Evolutionary conservation across 2,888 invertebrate genomes (phyloP), one percentile per base, ranked within the genome.

Genomic region (Drepana falcataria): DNA sequence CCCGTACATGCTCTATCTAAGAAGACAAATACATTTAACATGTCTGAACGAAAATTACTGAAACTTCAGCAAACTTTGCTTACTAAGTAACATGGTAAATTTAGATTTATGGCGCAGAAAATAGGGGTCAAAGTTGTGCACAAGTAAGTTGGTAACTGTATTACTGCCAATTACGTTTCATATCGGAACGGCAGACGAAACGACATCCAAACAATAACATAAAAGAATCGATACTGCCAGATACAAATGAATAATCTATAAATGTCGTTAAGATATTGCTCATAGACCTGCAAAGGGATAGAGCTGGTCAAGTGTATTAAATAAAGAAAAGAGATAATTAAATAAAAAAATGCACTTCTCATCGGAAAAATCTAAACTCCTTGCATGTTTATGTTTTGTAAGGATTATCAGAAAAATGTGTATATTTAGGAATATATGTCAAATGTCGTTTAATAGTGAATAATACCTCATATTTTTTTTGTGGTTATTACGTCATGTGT

Each of bases 241-340:
- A 88, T 82, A 89, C 83, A 89, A 88, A 90, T 90, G 89, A 89
- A 87, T 87, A 85, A 88, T 87, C 90, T 88, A 86, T 89, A 88
- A 87, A 89, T 85, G 86, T 77, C 83, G 84, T 87, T 85, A 87
- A 86, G 84, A 85, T 83, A 81, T 83, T 82, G 75, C 75, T 73
- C 66, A 55, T 59, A 63, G 68, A 63, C 57, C 51, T 75, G 54
- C 2, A 40, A 71, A 80, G 44, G 0, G n/a, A 6, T 71, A 83
- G 85, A 85, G 49, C 48, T 9, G 68, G 52, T 65, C 55, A n/a
- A 35, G 53, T 40, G 4, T 40, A 40, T 4, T 6, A 40, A 7
- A 40, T 7, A 40, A 40, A 40, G 4, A 37, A 37, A 37, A 4
- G 4, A 2, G 7, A 2, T 40, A 4, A 40, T 40, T 7, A 6